Percentiles rank a stretch among this genome's conserved stretches.
Conservation (phyloP, 2,888 invertebrate species). For the Choristoneura rosaceana region DNA sequence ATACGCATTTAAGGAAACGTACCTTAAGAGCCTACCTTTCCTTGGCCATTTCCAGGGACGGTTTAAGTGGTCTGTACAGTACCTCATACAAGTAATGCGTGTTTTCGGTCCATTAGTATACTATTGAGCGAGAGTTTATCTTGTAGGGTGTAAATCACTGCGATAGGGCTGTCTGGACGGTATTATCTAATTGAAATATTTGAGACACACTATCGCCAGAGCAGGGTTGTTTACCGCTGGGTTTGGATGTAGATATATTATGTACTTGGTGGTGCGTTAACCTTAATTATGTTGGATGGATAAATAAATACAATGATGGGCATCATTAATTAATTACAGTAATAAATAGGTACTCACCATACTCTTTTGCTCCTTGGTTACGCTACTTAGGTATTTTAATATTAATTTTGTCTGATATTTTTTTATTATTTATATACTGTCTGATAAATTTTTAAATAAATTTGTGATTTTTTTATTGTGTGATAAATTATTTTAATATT, state of each 20-base stretch:
- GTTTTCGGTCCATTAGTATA: constrained; percentile 56
- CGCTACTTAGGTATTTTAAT: too few species aligned
- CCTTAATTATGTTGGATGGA: constrained; percentile 6
- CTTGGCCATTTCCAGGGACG: constrained; percentile 22
- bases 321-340: too few species aligned
- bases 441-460: too few species aligned
- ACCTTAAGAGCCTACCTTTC: constrained; percentile 23
- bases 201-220: constrained; percentile 45
- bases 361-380: too few species aligned
- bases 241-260: constrained; percentile 6
- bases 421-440: too few species aligned
- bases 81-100: constrained; percentile 45
- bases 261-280: constrained; percentile 31
- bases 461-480: too few species aligned
- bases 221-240: constrained; percentile 34
- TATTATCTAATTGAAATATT: constrained; percentile 57
- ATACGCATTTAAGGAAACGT: constrained; percentile 22
- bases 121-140: constrained; percentile 44
- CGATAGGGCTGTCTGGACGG: constrained; percentile 46
- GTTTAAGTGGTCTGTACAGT: constrained; percentile 31
- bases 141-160: constrained; percentile 50
- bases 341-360: too few species aligned
- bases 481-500: too few species aligned
- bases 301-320: too few species aligned
- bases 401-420: too few species aligned